Evolutionary conservation across 2,113 vertebrate genomes (phyloP), one percentile per base, ranked within the genome.

Genomic region (Trachemys scripta): DNA sequence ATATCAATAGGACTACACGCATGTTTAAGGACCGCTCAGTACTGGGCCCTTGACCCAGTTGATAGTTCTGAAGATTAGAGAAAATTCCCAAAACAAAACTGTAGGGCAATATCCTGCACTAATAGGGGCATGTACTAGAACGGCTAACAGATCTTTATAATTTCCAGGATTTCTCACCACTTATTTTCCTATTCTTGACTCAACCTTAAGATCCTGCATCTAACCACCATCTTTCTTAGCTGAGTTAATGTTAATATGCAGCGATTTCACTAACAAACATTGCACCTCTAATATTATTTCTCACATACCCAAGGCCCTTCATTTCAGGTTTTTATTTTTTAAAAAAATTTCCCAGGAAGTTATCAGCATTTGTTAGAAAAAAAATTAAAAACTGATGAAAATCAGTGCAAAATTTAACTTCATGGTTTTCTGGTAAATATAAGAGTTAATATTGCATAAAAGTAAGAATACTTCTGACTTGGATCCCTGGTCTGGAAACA

Each of bases 181-280:
- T 85, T 9, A 4, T 75, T 79, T 3, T 82, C 45, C 42, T 79
- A 9, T 1, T 49, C 22, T 80, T 2, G 7, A 6, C 80, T 92
- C 69, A 76, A 24, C 35, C 62, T 78, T 83, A 38, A 78, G 14
- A 38, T 1, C 13, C 1, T 1, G 11, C 56, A 22, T 56, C 4
- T 17, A 62, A 85, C 85, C 72, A 72, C 2, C 17, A 2, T 85
- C 12, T 69, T 84, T 79, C 51, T 6, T 16, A 20, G 2, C 1
- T 2, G 31, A 80, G 6, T 51, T 83, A 53, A 4, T 49, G 17
- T 1, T 47, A 49, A 78, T 17, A 25, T 2, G 10, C 1, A n/a
- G 10, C 38, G 0, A 0, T 89, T 87, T 75, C 3, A 57, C n/a
- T n/a, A 87, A 29, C 5, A 91, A n/a, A 27, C 2, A n/a, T 24